Base-by-base conservation (phyloP, 2,797 vertebrate species). In the Lepilemur septentrionalis region DNA sequence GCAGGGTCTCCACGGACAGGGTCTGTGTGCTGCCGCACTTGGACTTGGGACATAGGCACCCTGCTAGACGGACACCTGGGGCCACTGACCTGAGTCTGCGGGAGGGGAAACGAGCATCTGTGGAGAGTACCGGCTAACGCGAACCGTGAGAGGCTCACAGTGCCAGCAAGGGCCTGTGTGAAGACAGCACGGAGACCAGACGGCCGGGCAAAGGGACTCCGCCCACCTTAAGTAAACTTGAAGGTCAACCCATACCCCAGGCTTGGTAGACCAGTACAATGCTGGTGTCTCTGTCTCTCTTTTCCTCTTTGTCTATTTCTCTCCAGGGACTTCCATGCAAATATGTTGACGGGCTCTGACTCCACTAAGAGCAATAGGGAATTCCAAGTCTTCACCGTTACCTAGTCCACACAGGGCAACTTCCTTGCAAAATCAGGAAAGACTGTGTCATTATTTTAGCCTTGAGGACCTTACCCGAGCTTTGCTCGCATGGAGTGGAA, bases 121-220 rank as follows among this genome's bases (percentile, higher is more conserved):
- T 28, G 15, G 30, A 43, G 35, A 46, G 13, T 9, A 30, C 1
- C 11, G 0, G 18, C 35, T 41, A 1, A 15, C 0, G 0, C 0
- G 23, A 72, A 18, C 25, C 63, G 28, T 25, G 65, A 59, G 14
- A 73, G 43, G 12, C 43, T 18, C 76, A 55, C 11, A 22, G 22
- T 17, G 3, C 72, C 65, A 7, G 28, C 2, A 30, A 67, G 7
- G 55, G n/a, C 30, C 81, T 55, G 48, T 0, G 28, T 23, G 46
- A 76, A 41, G 78, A 65, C 0, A 23, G 46, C 50, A 14, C 5
- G 23, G 32, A 86, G 75, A 48, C 57, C 83, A 57, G 57, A 75
- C 38, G 32, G 67, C 59, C 69, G 6, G n/a, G n/a, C 28, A 70
- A 11, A 30, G 38, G 11, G 65, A 11, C 32, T 57, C 82, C 38